Evolutionary conservation across 2,888 invertebrate species (phyloP), one percentile per base, ranked within the genome.

Genomic region (Chrysolina oricalcia): DNA sequence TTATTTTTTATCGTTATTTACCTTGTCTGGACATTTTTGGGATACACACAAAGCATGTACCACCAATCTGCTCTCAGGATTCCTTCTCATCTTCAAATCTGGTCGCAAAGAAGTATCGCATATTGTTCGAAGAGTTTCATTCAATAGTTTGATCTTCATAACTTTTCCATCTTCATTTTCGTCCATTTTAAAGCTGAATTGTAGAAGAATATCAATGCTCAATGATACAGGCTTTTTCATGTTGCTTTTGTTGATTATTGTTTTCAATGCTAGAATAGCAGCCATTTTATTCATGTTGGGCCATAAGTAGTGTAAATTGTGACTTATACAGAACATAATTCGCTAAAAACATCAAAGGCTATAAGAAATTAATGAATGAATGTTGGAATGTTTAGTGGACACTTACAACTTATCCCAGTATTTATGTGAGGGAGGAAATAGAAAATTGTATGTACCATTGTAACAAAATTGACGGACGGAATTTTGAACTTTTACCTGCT

Each of bases 21-120:
- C 85, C 78, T 81, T 84, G 43, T 79, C 71, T 48, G 76, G 68
- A 78, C 74, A 72, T 23, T 50, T 75, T 56, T 82, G 82, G n/a
- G 83, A 79, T 35, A 73, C 56, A 75, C 82, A 83, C 64, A 85
- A 69, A 17, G 85, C 82, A 72, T 85, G 85, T 50, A 85, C 77
- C 5, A 85, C 81, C 35, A 85, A 73, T 75, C 85, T 78, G 50
- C 81, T 83, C 75, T 85, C 84, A 19, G 85, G 85, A 75, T 80
- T 83, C 43, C 83, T 77, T 21, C 85, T 77, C 50, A 85, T 85
- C 67, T 84, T 84, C 63, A 83, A 64, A 63, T 80, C 72, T 56
- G 75, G 74, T 17, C 63, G 59, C 23, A 68, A 9, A 6, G 79
- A 53, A 64, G 41, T 73, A 40, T 74, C 15, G 43, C 65, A 67